Evolutionary conservation across 2,888 invertebrate species (phyloP), one percentile per base, ranked within the genome.

Genomic region (Clivina fossor): DNA sequence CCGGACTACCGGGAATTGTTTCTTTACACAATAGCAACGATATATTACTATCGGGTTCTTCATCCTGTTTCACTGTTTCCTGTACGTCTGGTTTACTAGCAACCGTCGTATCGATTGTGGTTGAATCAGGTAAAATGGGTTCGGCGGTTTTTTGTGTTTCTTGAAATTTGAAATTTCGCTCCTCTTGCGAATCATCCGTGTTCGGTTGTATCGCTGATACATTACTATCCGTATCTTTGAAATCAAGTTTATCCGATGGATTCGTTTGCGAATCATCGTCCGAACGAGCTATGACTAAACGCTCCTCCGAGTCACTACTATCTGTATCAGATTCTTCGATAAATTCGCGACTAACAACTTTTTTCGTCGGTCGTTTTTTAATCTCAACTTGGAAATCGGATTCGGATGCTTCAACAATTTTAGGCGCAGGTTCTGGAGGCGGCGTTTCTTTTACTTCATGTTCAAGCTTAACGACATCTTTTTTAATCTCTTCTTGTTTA

Each of bases 1-100:
- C 88, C 3, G 93, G 93, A 69, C 91, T 92, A 16, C 92, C 89
- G 0, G 93, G 93, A 68, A 93, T 92, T 19, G 90, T 92, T 74
- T 93, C 93, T 70, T 91, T 90, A 71, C 93, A 93, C 8, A 92
- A 74, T 62, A 93, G 71, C 58, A 91, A 75, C 50, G 89, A 88
- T 62, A 85, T 83, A 62, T 82, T 80, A 61, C 85, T 83, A 71
- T 89, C 88, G 30, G 77, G 75, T 57, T 77, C 78, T 47, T 79
- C 78, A 32, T 78, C 68, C 54, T 66, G 33, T 48, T 58, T 35
- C 47, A 49, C 63, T 57, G 44, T 56, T 54, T 68, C 65, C 60
- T 65, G 69, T 57, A 30, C 62, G 60, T 69, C n/a, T 56, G 48
- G 57, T 63, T 65, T 46, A 33, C 32, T 16, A 51, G 59, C 11